Evolutionary conservation across 1,140 invertebrate species (phyloP).

Genomic region (Riptortus pedestris): DNA sequence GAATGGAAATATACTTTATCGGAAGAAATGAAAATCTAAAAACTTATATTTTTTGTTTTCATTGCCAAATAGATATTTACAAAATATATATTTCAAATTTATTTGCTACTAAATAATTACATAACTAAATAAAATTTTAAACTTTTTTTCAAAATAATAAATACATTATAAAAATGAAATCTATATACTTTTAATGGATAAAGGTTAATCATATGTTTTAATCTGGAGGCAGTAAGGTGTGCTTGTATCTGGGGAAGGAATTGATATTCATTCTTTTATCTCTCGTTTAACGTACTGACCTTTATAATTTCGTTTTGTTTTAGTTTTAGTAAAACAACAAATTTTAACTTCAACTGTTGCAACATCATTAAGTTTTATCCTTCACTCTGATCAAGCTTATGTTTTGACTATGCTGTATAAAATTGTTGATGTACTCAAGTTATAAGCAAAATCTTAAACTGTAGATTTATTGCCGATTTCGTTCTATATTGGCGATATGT

Average conservation of each 20-base stretch:
- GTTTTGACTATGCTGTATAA: neutral
- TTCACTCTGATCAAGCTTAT: too few relatives aligned
- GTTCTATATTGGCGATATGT: slow-evolving; percentile 53
- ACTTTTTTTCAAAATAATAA: too few relatives aligned
- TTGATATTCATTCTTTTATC: slow-evolving; percentile 6
- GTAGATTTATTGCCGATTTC: neutral
- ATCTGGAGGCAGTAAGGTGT: neutral
- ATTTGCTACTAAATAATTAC: too few relatives aligned
- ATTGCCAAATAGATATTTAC: too few relatives aligned
- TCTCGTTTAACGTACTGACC: neutral
- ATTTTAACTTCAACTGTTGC: neutral
- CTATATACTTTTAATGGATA: too few relatives aligned
- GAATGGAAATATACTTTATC: too few relatives aligned
- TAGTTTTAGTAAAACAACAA: neutral
- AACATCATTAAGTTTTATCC: neutral
- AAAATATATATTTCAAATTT: too few relatives aligned
- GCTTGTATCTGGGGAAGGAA: neutral
- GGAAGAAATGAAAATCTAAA: too few relatives aligned
- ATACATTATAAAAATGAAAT: too few relatives aligned
- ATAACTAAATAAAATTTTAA: too few relatives aligned
- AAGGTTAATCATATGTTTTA: neutral
- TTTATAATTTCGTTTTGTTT: neutral
- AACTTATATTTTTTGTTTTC: too few relatives aligned
- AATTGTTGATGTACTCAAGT: neutral
- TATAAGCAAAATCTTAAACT: neutral